Evolutionary conservation across 2,797 vertebrate genomes (phyloP), one percentile per base, ranked within the genome.

Genomic region (Pseudochromis fuscus): DNA sequence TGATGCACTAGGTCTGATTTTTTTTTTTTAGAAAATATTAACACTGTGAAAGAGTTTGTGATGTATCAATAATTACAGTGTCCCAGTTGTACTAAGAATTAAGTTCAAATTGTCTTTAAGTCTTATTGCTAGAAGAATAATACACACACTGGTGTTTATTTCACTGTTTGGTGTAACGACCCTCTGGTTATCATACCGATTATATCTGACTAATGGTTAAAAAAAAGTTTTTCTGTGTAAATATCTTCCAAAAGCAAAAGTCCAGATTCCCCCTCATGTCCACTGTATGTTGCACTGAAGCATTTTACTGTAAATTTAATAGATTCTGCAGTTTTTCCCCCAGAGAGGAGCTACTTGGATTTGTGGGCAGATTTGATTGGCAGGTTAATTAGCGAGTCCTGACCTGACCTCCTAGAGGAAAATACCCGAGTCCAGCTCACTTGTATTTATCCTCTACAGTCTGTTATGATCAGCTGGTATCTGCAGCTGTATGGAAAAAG

Each of bases 311-410:
- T 66, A 49, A 58, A 59, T 30, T 51, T 50, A 49, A 27, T 7
- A 27, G 19, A 18, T 23, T 46, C 8, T 42, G 58, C 4, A 49
- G 66, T 35, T 59, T 67, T 59, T 58, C 21, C 31, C 37, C 13
- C 33, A 25, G 61, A 76, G 62, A 37, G 31, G 37, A 31, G 12
- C 2, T 4, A 25, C 46, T 19, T 52, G 38, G 44, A 44, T 48
- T 62, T 63, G 62, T 69, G 59, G 40, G 56, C 50, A 49, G 21
- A 37, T 82, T 76, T 89, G 88, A 92, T 78, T 91, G 90, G 78
- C 89, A 88, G 78, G 64, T 88, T 87, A 87, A 89, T 93, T 89
- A 89, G 71, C 18, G 7, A 73, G 81, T 75, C 57, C 60, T 72
- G 59, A 82, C 73, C 81, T 62, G 59, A 78, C 51, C 59, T 31